Conservation (phyloP, 2,888 invertebrate species). For the Temnothorax unifasciatus region DNA sequence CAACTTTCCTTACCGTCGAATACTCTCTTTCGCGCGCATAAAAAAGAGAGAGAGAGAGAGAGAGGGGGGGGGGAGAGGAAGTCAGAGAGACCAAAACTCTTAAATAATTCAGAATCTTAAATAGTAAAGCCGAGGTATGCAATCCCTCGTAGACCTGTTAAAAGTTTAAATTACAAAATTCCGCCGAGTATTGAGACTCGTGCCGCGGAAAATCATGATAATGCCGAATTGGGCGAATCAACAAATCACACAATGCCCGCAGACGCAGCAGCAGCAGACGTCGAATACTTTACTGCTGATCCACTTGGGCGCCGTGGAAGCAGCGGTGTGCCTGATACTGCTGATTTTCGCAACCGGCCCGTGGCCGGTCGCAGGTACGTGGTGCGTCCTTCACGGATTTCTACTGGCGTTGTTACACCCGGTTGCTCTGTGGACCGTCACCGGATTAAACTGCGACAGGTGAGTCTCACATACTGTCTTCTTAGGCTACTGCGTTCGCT, state of each 20-base stretch:
- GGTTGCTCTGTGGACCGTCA: slow-evolving; percentile 92
- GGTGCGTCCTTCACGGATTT: slow-evolving; percentile 90
- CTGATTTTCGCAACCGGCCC: slow-evolving; percentile 88
- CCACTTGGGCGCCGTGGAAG: slow-evolving; percentile 91
- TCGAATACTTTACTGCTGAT: slow-evolving; percentile 91
- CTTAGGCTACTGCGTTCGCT: too few relatives aligned
- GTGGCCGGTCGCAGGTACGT: slow-evolving; percentile 87
- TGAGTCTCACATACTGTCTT: slow-evolving; percentile 58
- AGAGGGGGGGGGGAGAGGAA: not conserved
- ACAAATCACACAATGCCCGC: slow-evolving; percentile 29
- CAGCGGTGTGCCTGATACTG: slow-evolving; percentile 89
- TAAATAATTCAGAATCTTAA: not conserved
- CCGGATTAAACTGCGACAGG: slow-evolving; percentile 92
- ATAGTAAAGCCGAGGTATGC: not conserved
- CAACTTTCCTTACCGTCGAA: not conserved
- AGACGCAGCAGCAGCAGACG: slow-evolving; percentile 85
- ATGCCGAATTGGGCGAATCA: slow-evolving; percentile 37
- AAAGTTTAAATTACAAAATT: slow-evolving; percentile 57
- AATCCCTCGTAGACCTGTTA: not conserved
- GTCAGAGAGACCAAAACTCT: not conserved
- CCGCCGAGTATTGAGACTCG: slow-evolving; percentile 47
- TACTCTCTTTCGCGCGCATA: not conserved
- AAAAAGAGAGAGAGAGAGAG: not conserved
- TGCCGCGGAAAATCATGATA: slow-evolving; percentile 24
- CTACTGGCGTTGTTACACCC: slow-evolving; percentile 91